Conservation (phyloP, 2,797 vertebrate genomes). For the Aselliscus stoliczkanus region DNA sequence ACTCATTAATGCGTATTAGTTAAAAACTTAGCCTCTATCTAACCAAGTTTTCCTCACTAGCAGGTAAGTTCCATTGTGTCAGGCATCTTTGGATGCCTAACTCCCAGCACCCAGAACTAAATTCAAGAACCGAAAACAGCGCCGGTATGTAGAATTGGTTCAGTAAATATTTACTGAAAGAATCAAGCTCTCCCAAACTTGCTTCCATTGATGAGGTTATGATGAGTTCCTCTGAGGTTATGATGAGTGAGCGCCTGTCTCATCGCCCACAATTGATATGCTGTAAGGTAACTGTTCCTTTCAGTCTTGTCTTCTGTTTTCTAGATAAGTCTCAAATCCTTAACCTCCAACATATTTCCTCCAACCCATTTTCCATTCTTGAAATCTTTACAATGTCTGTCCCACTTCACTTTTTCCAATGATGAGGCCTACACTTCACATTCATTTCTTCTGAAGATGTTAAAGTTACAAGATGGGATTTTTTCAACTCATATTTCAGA, state of each 20-base stretch:
- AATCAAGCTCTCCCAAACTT: not conserved
- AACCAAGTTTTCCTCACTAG: not conserved
- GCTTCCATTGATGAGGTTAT: not conserved
- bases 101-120: not conserved
- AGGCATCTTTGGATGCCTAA: not conserved
- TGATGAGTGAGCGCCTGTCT: not conserved
- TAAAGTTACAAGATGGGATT: not conserved
- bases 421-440: not conserved
- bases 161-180: not conserved
- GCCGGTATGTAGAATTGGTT: not conserved
- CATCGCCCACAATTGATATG: not conserved
- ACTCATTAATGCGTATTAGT: not conserved
- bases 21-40: not conserved
- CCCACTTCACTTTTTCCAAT: not conserved
- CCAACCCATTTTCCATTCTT: slow-evolving; percentile 11
- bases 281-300: not conserved
- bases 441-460: not conserved
- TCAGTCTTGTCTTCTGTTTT: not conserved
- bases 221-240: not conserved
- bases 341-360: not conserved
- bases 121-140: not conserved
- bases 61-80: not conserved
- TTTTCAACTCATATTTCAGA: not conserved
- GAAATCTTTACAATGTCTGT: not conserved
- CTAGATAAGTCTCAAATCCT: not conserved